Conservation (phyloP, 2,797 vertebrate species). For the Betta splendens region DNA sequence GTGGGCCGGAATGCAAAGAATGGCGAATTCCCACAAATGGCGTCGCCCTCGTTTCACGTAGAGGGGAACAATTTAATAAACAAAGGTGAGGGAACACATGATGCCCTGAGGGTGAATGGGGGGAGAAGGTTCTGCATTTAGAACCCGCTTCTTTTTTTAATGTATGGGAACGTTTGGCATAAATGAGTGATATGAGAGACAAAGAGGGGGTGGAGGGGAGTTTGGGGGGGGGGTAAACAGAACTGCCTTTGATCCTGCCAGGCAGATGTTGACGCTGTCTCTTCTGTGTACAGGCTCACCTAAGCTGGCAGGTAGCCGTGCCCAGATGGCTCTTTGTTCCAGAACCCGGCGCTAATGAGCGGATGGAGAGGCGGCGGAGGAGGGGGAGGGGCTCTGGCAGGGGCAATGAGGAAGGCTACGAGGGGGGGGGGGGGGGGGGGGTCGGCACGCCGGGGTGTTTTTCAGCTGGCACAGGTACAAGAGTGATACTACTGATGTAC, state of each 20-base stretch:
- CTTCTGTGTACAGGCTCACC: constrained; percentile 81
- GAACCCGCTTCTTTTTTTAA: constrained; percentile 46
- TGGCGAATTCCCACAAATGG: constrained; percentile 22
- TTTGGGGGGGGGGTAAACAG: constrained; percentile 72
- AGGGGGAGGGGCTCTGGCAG: constrained; percentile 61
- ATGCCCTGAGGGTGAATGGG: constrained; percentile 43
- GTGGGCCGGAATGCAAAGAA: constrained; percentile 37
- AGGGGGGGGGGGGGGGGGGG: constrained; percentile 39
- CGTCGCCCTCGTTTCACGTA: constrained; percentile 55
- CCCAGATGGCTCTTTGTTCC: constrained; percentile 82
- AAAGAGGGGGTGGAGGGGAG: constrained; percentile 30
- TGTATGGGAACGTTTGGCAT: constrained; percentile 50
- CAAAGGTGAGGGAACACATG: constrained; percentile 38
- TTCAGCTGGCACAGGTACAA: constrained; percentile 58
- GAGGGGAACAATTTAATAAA: constrained; percentile 56
- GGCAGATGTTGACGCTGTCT: constrained; percentile 74
- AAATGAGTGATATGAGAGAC: constrained; percentile 9
- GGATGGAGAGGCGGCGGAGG: constrained; percentile 76
- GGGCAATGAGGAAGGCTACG: constrained; percentile 39
- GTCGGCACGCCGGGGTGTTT: constrained; percentile 40
- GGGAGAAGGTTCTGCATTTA: constrained; percentile 56
- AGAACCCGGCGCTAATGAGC: constrained; percentile 86
- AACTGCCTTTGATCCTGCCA: constrained; percentile 72
- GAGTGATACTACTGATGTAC: constrained; percentile 52
- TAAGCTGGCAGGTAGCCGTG: constrained; percentile 78